A percentile compares a stretch with the other conserved stretches of the same genome.
Evolutionary conservation across 2,888 invertebrate species (phyloP).

Genomic region (Priocnemis perturbator): DNA sequence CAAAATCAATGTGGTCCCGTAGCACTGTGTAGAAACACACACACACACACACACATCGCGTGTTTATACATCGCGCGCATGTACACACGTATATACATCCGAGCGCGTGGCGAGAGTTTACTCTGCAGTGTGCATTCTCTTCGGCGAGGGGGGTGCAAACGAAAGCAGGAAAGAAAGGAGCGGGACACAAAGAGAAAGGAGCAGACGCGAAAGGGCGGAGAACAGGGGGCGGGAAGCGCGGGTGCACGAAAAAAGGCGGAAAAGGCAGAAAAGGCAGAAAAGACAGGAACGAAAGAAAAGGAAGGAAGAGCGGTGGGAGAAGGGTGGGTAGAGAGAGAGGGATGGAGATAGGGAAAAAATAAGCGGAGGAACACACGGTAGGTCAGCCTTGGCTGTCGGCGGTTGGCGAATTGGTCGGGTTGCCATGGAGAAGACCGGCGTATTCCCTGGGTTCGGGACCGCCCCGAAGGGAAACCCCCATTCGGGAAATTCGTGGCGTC

Average conservation of each 20-base stretch:
- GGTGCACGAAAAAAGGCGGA: constrained; percentile 7
- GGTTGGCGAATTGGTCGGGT: constrained; percentile 73
- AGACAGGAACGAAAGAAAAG: background rate
- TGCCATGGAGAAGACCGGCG: constrained; percentile 71
- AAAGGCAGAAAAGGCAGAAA: background rate
- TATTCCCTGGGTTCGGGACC: constrained; percentile 64
- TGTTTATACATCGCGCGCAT: constrained; percentile 23
- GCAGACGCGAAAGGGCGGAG: constrained; percentile 1
- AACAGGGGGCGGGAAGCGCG: constrained; percentile 3
- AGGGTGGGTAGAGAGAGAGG: constrained; percentile 21
- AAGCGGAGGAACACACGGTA: constrained; percentile 54
- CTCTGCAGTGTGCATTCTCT: constrained; percentile 4
- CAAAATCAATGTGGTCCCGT: constrained; percentile 67
- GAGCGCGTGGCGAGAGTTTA: background rate
- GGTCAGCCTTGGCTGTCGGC: constrained; percentile 66
- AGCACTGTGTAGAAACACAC: constrained; percentile 29
- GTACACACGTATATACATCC: constrained; percentile 35
- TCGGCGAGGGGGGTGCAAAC: constrained; percentile 5
- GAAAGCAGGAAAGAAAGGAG: constrained; percentile 8
- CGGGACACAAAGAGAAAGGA: constrained; percentile 9
- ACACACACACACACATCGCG: constrained; percentile 5
- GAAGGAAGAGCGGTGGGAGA: constrained; percentile 4
- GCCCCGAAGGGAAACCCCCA: constrained; percentile 70
- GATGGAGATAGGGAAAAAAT: constrained; percentile 40
- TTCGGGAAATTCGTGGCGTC: constrained; percentile 73